Base-by-base conservation (phyloP, 2,797 vertebrate species). In the Octomys mimax region DNA sequence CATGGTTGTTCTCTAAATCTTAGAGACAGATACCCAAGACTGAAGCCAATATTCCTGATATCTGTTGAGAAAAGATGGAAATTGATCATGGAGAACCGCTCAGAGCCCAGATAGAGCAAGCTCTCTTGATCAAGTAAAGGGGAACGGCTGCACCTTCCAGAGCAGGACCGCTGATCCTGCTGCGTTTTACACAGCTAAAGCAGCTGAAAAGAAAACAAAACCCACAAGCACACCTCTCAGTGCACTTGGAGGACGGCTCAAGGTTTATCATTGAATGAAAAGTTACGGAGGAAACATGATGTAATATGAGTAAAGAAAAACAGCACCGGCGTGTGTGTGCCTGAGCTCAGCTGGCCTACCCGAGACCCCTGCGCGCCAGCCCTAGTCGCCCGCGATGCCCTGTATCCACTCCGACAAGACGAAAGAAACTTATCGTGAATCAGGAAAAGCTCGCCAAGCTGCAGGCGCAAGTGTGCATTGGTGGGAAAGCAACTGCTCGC, bases 101-200 rank as follows among this genome's bases (percentile, higher is more conserved):
- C 9, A 52, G n/a, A 78, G 24, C 42, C 42, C 42, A 42, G 42
- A 42, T 42, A 42, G 42, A 42, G 5, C 42, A 42, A 4, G 42
- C 42, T 42, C 42, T 42, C 42, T 36, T 7, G 18, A 83, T 61
- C 46, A 89, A 49, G 9, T 5, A 78, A 39, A 70, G 39, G 52
- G 68, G 87, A 87, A 79, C 4, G 19, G 21, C 39, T 62, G 90
- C 54, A 2, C 8, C 46, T 46, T 66, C 19, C 59, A 4, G 2
- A 70, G 49, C 28, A 39, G 68, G 91, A 78, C 78, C 49, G 42
- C 42, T 87, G 19, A 57, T 52, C 42, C 31, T 46, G 62, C 57
- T 31, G 85, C 57, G 26, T 64, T 91, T 89, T 89, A 83, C 11
- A 46, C 28, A 89, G 59, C 66, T 86, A 91, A 89, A 71, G 46